Percentiles rank a stretch among this genome's conserved stretches.
Evolutionary conservation across 2,113 vertebrate genomes (phyloP).

Genomic region (Macrotus californicus): DNA sequence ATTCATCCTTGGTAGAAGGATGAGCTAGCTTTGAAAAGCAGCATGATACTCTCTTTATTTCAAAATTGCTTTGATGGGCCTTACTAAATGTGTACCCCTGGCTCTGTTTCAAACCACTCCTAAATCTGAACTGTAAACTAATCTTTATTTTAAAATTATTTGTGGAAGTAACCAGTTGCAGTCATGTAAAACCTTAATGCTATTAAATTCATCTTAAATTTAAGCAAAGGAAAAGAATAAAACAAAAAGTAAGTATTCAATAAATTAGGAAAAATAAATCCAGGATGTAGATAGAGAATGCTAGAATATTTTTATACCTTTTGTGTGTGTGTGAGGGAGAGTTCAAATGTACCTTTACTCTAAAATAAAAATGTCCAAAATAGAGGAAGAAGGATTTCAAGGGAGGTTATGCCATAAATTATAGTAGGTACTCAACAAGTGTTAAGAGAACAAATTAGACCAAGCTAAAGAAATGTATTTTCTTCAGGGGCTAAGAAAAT

Average conservation of each 20-base stretch:
- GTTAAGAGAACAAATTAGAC: not conserved
- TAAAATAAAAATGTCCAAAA: slow-evolving; percentile 41
- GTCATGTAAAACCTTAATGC: slow-evolving; percentile 20
- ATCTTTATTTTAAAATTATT: not conserved
- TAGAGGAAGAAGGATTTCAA: not conserved
- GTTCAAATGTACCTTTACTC: not conserved
- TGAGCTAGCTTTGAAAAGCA: slow-evolving; percentile 1
- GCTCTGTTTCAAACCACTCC: not conserved
- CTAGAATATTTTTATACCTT: not conserved
- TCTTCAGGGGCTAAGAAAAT: not conserved
- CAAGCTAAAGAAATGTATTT: slow-evolving; percentile 8
- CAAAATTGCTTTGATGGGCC: not conserved
- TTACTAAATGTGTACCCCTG: not conserved
- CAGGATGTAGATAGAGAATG: not conserved
- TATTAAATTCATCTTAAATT: slow-evolving; percentile 25
- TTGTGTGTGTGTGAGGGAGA: not conserved
- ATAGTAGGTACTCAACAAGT: not conserved
- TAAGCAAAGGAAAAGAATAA: slow-evolving; percentile 25
- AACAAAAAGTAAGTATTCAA: slow-evolving; percentile 23
- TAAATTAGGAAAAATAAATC: slow-evolving; percentile 26
- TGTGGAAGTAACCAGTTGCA: slow-evolving; percentile 13
- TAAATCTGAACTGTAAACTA: slow-evolving; percentile 30
- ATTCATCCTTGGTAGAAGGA: not conserved
- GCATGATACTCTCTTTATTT: not conserved
- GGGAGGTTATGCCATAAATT: not conserved